Conservation (phyloP, 2,797 vertebrate genomes). For the Pachyuromys duprasi region DNA sequence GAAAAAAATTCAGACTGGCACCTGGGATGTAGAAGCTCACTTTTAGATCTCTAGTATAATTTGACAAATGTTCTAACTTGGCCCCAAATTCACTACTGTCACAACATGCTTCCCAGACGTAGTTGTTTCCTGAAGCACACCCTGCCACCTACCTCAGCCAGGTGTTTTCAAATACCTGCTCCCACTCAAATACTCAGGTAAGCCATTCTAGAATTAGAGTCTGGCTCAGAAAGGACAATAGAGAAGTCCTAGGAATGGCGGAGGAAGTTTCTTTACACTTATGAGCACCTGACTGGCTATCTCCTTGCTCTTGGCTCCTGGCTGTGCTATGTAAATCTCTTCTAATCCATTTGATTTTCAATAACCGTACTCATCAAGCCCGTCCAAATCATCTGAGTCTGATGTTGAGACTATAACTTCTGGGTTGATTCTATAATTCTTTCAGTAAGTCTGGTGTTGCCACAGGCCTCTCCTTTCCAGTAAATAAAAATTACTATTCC, state of each 20-base stretch:
- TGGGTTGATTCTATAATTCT: background rate
- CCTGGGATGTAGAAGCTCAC: constrained; percentile 27
- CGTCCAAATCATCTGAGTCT: background rate
- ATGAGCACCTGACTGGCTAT: background rate
- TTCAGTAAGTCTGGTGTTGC: background rate
- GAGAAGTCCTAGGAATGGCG: background rate
- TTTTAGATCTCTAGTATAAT: background rate
- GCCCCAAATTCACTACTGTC: background rate
- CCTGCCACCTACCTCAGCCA: constrained; percentile 71
- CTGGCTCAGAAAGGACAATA: background rate
- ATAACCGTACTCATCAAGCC: background rate
- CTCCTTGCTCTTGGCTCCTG: background rate
- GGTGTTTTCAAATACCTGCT: constrained; percentile 75
- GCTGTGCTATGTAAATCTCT: background rate
- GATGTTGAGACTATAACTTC: constrained; percentile 3
- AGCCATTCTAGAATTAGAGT: constrained; percentile 57
- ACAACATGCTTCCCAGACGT: constrained; percentile 64
- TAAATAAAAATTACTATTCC: background rate
- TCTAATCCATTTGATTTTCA: background rate
- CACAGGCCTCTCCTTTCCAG: background rate
- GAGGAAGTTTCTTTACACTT: constrained; percentile 44
- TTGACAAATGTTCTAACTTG: constrained; percentile 20
- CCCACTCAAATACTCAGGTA: constrained; percentile 52
- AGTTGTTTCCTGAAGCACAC: constrained; percentile 56
- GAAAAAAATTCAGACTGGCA: background rate